Conservation (phyloP, 2,113 vertebrate species). For the Pterocles gutturalis region DNA sequence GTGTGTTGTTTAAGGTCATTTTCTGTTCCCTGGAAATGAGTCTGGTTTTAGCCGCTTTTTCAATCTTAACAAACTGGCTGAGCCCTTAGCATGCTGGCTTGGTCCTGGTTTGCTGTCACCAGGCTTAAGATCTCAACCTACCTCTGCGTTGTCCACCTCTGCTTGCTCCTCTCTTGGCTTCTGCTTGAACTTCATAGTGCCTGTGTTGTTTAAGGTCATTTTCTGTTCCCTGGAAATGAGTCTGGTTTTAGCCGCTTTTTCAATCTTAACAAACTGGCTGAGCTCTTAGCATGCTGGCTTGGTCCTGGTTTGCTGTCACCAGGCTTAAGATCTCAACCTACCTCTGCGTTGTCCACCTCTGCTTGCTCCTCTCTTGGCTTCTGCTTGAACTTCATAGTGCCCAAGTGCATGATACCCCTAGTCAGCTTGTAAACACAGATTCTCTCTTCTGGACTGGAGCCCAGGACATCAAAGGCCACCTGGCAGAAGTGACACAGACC, state of each 20-base stretch:
- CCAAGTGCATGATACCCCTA: slow-evolving; percentile 12
- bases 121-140: background rate
- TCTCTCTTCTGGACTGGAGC: slow-evolving; percentile 64
- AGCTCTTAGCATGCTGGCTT: background rate
- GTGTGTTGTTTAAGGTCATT: background rate
- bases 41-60: slow-evolving; percentile 9
- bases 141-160: slow-evolving; percentile 44
- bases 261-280: background rate
- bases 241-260: slow-evolving; percentile 9
- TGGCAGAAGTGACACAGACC: slow-evolving; percentile 14
- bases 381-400: slow-evolving; percentile 70
- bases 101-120: background rate
- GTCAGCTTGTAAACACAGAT: slow-evolving; percentile 38
- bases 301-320: background rate
- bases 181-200: slow-evolving; percentile 70
- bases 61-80: background rate
- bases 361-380: slow-evolving; percentile 73
- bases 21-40: background rate
- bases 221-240: background rate
- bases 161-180: slow-evolving; percentile 73
- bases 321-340: background rate
- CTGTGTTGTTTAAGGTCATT: slow-evolving; percentile 48
- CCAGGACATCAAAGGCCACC: slow-evolving; percentile 69
- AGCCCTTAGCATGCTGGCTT: background rate
- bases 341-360: slow-evolving; percentile 44